Conservation (phyloP, 2,113 vertebrate genomes). For the Microtus ochrogaster region DNA sequence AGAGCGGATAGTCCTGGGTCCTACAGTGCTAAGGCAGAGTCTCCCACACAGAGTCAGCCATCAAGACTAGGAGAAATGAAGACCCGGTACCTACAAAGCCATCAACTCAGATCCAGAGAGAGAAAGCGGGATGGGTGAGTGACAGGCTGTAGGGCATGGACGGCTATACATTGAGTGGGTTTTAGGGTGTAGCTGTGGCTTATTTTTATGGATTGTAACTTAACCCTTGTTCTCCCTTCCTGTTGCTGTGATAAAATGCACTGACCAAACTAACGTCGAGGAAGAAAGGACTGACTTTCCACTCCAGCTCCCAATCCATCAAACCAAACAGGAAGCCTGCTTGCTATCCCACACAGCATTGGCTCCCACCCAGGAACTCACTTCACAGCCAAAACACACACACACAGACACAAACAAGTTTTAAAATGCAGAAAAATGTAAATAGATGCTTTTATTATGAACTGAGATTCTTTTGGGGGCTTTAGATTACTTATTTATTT, state of each 20-base stretch:
- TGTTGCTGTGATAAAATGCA: background rate
- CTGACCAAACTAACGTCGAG: background rate
- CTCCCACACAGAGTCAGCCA: background rate
- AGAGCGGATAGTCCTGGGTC: background rate
- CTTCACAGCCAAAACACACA: background rate
- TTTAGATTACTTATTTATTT: background rate
- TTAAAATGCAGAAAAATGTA: background rate
- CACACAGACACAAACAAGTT: background rate
- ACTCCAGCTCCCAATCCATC: background rate
- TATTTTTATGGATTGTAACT: conserved; percentile 18
- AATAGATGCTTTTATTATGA: conserved; percentile 23
- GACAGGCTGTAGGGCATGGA: background rate
- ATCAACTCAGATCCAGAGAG: background rate
- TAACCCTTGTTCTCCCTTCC: background rate
- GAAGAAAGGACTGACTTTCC: background rate
- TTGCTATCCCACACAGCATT: background rate
- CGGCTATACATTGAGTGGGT: background rate
- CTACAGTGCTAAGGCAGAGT: background rate
- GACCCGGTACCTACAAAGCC: background rate
- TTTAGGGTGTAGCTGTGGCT: background rate
- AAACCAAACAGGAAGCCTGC: background rate
- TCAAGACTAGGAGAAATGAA: background rate
- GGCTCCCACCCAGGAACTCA: background rate
- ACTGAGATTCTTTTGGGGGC: background rate
- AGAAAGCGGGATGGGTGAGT: background rate